Conservation (phyloP, 1,140 invertebrate species). For the Aphaenogaster floridana region DNA sequence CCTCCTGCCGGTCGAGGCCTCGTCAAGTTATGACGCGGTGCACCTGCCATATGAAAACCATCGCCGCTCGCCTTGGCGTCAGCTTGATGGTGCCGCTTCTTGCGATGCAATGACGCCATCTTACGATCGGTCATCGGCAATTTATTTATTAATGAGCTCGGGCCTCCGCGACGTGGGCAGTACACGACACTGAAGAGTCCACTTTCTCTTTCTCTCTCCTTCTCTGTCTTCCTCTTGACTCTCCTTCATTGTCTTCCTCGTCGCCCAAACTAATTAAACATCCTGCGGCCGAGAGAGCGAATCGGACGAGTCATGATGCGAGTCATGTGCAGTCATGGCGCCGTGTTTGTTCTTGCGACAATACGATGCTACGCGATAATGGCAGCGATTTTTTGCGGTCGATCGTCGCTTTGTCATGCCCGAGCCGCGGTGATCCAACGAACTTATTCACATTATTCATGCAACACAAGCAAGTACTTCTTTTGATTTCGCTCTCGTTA, state of each 20-base stretch:
- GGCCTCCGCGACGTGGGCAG: conserved; percentile 23
- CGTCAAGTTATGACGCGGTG: conserved; percentile 73
- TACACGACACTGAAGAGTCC: conserved; percentile 44
- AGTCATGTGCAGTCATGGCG: conserved; percentile 58
- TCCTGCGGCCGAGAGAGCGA: conserved; percentile 8
- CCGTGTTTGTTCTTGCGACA: conserved; percentile 58
- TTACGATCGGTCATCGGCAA: conserved; percentile 65
- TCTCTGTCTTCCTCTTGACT: neutral
- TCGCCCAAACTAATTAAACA: conserved; percentile 69
- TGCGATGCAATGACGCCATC: conserved; percentile 43
- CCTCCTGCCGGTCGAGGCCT: conserved; percentile 73
- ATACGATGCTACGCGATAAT: conserved; percentile 57
- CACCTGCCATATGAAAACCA: conserved; percentile 71
- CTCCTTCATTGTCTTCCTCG: conserved; percentile 40
- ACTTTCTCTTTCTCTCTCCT: neutral
- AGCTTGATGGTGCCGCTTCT: conserved; percentile 58
- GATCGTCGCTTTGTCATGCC: conserved; percentile 50
- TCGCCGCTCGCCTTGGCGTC: conserved; percentile 62
- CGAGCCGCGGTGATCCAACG: conserved; percentile 29
- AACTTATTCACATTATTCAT: conserved; percentile 32
- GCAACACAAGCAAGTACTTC: neutral
- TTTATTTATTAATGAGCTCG: conserved; percentile 73
- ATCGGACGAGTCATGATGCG: conserved; percentile 50
- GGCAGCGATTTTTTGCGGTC: conserved; percentile 57
- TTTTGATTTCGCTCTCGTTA: conserved; percentile 34